A percentile compares a stretch with the other conserved stretches of the same genome.
Evolutionary conservation across 2,113 vertebrate genomes (phyloP).

Genomic region (Aegotheles bennettii): DNA sequence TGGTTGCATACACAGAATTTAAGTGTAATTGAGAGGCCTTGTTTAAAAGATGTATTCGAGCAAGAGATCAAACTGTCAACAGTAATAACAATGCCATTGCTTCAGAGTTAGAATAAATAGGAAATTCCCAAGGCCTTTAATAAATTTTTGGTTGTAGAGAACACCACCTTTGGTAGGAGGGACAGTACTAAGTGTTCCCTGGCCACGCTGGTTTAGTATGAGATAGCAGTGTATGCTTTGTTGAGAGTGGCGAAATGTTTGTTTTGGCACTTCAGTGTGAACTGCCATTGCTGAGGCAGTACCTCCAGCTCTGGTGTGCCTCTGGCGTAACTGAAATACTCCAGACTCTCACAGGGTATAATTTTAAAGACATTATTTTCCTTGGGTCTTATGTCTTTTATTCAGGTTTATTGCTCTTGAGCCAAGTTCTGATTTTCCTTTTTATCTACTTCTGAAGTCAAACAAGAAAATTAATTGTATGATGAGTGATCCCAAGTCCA

Average conservation of each 20-base stretch:
- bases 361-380: not conserved
- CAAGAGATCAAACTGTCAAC: not conserved
- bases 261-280: not conserved
- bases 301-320: not conserved
- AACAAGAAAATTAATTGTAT: not conserved
- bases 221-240: not conserved
- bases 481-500: not conserved
- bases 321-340: not conserved
- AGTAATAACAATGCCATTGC: not conserved
- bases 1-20: not conserved
- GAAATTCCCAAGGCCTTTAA: not conserved
- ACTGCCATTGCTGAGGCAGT: not conserved
- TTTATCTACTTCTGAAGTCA: not conserved
- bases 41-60: not conserved
- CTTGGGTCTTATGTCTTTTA: not conserved
- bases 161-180: not conserved
- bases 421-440: not conserved
- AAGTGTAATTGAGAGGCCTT: not conserved
- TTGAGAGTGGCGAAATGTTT: not conserved
- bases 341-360: not conserved
- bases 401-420: not conserved
- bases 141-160: not conserved
- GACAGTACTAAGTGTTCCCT: rapidly evolving
- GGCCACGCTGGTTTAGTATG: not conserved
- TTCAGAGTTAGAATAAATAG: not conserved